Conservation (phyloP, 2,888 invertebrate species). For the Drosophila subquinaria region DNA sequence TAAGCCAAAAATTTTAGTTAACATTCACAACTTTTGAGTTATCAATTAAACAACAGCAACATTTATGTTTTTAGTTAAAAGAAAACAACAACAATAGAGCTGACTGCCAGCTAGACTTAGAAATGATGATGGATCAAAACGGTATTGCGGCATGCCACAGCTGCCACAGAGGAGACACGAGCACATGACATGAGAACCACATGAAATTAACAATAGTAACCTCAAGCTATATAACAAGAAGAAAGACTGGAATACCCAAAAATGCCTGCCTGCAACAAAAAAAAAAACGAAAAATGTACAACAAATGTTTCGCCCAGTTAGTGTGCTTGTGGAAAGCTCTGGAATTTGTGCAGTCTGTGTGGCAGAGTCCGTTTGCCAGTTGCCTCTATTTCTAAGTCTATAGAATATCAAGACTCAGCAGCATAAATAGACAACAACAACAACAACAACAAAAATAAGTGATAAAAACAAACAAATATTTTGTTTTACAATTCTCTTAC, state of each 20-base stretch:
- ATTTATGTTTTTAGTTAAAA: constrained; percentile 66
- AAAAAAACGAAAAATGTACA: constrained; percentile 14
- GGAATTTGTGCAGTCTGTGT: constrained; percentile 23
- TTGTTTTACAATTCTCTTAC: constrained; percentile 77
- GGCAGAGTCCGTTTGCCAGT: constrained; percentile 9
- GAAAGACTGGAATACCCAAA: constrained; percentile 38
- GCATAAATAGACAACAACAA: constrained; percentile 52
- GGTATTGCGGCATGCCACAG: constrained; percentile 24
- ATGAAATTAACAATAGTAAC: constrained; percentile 68
- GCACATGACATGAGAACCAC: constrained; percentile 43
- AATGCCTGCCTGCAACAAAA: constrained; percentile 61
- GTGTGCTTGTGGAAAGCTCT: constrained; percentile 33
- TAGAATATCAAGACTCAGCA: constrained; percentile 28
- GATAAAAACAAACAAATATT: constrained; percentile 77
- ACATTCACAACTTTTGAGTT: constrained; percentile 50
- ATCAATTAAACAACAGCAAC: constrained; percentile 72
- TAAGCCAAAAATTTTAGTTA: constrained; percentile 71
- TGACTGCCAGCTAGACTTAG: constrained; percentile 29
- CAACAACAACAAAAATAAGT: constrained; percentile 76
- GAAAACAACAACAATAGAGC: constrained; percentile 32
- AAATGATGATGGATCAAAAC: constrained; percentile 2
- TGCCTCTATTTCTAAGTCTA: constrained; percentile 14
- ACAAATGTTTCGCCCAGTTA: constrained; percentile 47
- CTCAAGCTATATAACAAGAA: constrained; percentile 33
- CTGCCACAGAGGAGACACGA: constrained; percentile 20